Percentiles rank a stretch among this genome's conserved stretches.
These are phyloP conservation scores for Climacteris rufus DNA, from an alignment of 2,113 vertebrate genomes.

Conservation along the genomic window DNA sequence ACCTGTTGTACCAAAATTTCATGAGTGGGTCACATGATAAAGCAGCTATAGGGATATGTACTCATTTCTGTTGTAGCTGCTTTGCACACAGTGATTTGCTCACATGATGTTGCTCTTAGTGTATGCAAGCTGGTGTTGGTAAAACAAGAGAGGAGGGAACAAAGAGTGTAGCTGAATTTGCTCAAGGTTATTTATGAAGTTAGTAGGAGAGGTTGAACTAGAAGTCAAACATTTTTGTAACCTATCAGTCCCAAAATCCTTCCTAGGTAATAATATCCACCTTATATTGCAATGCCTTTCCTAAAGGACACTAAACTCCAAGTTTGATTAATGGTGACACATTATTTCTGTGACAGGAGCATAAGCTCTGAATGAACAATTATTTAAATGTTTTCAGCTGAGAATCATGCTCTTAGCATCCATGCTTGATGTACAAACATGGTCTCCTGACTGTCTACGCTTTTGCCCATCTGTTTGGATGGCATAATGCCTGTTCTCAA, in stretches of 20 bases:
- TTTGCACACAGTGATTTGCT: background rate
- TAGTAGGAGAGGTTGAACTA: background rate
- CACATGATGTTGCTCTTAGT: background rate
- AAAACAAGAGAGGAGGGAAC: background rate
- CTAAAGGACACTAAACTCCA: background rate
- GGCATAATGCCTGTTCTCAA: slow-evolving; percentile 76
- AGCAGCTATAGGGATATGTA: background rate
- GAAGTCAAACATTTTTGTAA: background rate
- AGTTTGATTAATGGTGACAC: slow-evolving; percentile 48
- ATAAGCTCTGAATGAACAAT: slow-evolving; percentile 71
- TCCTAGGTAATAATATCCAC: background rate
- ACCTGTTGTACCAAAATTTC: background rate
- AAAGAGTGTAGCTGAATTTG: background rate
- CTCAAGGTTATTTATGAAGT: background rate
- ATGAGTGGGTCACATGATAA: background rate
- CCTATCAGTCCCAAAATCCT: background rate
- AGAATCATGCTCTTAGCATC: slow-evolving; percentile 72
- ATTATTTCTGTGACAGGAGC: slow-evolving; percentile 65
- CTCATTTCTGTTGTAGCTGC: background rate
- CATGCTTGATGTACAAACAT: slow-evolving; percentile 75
- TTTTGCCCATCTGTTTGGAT: slow-evolving; percentile 79
- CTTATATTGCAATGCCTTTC: slow-evolving; percentile 1
- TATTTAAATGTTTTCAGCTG: slow-evolving; percentile 74
- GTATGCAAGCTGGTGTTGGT: background rate
- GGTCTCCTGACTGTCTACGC: slow-evolving; percentile 74